phyloP scores from a whole-genome alignment of 2,888 invertebrate genomes.

The Osmoderma eremita region DNA sequence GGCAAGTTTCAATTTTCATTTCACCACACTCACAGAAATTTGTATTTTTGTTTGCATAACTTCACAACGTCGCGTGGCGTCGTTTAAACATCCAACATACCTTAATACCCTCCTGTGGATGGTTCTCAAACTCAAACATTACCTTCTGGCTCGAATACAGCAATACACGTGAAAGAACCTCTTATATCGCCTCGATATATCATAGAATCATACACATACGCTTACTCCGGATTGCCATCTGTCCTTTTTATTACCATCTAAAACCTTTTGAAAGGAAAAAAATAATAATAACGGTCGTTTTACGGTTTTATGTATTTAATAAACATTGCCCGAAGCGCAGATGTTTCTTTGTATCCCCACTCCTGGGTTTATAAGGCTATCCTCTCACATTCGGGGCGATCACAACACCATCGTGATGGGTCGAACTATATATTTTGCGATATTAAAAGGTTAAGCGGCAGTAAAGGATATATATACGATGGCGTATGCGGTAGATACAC shows the following conservation, averaged over 20 bases:
- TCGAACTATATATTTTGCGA: constrained; percentile 28
- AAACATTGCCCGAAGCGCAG: constrained; percentile 1
- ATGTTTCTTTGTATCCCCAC: background rate
- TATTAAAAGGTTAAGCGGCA: constrained; percentile 30
- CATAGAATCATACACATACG: too few relatives aligned
- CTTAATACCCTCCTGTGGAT: too few relatives aligned
- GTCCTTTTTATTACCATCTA: constrained; percentile 14
- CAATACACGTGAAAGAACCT: too few relatives aligned
- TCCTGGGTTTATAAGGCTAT: background rate
- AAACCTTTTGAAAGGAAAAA: constrained; percentile 1
- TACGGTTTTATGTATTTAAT: constrained; percentile 13
- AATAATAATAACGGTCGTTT: constrained; percentile 4
- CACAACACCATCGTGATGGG: background rate
- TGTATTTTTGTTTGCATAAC: too few relatives aligned
- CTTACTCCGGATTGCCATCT: too few relatives aligned
- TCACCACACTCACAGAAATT: too few relatives aligned
- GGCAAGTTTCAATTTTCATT: too few relatives aligned
- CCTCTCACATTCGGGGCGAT: background rate
- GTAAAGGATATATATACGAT: constrained; percentile 21
- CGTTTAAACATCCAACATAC: too few relatives aligned
- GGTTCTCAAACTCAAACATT: too few relatives aligned
- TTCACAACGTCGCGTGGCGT: too few relatives aligned
- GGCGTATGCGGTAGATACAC: background rate
- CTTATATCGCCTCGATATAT: too few relatives aligned
- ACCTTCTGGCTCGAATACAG: too few relatives aligned